Percentiles rank a stretch among this genome's conserved stretches.
Conservation (phyloP, 2,888 invertebrate species). For the Catocala nupta region DNA sequence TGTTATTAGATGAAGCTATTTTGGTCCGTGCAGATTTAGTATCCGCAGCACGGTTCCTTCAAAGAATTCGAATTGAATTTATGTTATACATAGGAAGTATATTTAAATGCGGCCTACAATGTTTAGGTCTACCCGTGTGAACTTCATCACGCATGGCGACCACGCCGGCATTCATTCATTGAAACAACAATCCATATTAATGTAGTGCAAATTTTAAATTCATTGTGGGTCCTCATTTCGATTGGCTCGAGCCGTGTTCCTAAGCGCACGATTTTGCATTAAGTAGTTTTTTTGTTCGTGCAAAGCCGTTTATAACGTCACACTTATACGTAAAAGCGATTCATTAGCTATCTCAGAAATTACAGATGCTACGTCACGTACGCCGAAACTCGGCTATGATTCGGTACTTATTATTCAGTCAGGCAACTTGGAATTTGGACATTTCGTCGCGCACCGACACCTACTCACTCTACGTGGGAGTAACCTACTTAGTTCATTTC, state of each 20-base stretch:
- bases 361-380: conserved; percentile 70
- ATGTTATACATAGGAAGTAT: conserved; percentile 86
- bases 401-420: conserved; percentile 65
- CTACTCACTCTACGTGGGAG: conserved; percentile 57
- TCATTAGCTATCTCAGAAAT: conserved; percentile 73
- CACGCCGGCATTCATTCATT: conserved; percentile 86
- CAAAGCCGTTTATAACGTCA: conserved; percentile 80
- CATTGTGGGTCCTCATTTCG: conserved; percentile 82
- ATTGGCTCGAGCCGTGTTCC: conserved; percentile 79
- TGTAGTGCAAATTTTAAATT: conserved; percentile 87
- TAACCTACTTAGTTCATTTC: conserved; percentile 54
- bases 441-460: conserved; percentile 52
- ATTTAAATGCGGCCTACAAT: conserved; percentile 86
- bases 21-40: conserved; percentile 76
- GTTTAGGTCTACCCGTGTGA: conserved; percentile 85
- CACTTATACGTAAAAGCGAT: conserved; percentile 72
- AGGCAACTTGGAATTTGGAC: conserved; percentile 63
- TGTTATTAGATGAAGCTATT: conserved; percentile 81
- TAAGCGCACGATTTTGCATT: conserved; percentile 85
- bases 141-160: conserved; percentile 85
- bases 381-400: conserved; percentile 55
- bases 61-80: conserved; percentile 83
- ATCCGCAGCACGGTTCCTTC: conserved; percentile 82
- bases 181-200: conserved; percentile 87
- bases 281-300: conserved; percentile 82